Percentiles rank a stretch among this genome's conserved stretches.
phyloP scores from a whole-genome alignment of 2,797 vertebrate species.

The Astyanax mexicanus region DNA sequence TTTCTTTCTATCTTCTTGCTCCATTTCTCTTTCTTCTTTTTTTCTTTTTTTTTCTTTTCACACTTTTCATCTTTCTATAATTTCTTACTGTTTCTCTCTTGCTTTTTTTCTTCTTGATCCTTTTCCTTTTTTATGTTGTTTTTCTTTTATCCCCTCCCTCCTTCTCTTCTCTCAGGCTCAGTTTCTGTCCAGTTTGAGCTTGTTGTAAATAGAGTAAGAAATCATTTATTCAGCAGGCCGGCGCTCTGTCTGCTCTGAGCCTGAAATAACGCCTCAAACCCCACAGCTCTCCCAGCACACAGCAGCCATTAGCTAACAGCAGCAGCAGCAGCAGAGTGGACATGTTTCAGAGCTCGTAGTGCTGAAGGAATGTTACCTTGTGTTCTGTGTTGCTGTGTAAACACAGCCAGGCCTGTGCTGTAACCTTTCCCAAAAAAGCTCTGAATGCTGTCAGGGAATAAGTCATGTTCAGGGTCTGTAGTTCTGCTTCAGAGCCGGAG shows the following conservation, averaged over 20 bases:
- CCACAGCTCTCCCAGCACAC: background rate
- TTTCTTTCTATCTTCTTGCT: too few species aligned
- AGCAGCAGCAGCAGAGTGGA: background rate
- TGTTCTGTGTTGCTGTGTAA: too few species aligned
- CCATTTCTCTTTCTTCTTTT: too few species aligned
- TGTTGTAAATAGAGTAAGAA: slow-evolving; percentile 47
- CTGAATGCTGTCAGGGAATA: too few species aligned
- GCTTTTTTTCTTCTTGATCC: background rate
- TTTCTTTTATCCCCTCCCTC: background rate
- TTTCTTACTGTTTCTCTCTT: too few species aligned
- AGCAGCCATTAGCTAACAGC: slow-evolving; percentile 18
- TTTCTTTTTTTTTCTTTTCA: too few species aligned
- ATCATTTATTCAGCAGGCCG: slow-evolving; percentile 47
- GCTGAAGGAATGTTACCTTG: background rate
- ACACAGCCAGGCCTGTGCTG: too few species aligned
- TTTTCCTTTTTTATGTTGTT: background rate
- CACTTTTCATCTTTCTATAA: too few species aligned
- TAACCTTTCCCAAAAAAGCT: too few species aligned
- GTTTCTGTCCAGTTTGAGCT: background rate
- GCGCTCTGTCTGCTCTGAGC: slow-evolving; percentile 9
- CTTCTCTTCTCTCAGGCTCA: background rate
- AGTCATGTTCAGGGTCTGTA: too few species aligned
- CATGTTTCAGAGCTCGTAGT: too few species aligned
- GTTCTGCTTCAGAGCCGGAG: too few species aligned
- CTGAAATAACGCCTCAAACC: slow-evolving; percentile 31